These are phyloP conservation scores for Eriocheir sinensis DNA, from an alignment of 1,140 invertebrate species.

Conservation along the genomic window DNA sequence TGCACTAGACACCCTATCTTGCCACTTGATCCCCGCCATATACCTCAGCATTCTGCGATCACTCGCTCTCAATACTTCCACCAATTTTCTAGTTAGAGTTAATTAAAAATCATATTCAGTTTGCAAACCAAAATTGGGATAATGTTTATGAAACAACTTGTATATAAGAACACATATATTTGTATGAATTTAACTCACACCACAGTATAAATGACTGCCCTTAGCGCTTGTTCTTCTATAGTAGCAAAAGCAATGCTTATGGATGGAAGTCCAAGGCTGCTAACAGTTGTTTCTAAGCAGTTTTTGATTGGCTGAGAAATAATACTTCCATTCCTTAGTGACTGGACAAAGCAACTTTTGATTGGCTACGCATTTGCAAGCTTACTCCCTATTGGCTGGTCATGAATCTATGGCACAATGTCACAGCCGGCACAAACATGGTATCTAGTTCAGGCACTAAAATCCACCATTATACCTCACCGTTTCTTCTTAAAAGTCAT, in stretches of 20 bases:
- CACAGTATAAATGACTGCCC: slow-evolving; percentile 75
- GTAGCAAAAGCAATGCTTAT: slow-evolving; percentile 71
- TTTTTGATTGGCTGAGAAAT: slow-evolving; percentile 72
- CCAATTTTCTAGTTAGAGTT: too few relatives aligned
- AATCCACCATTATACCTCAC: slow-evolving; percentile 55
- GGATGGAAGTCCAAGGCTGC: slow-evolving; percentile 74
- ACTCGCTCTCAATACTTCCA: too few relatives aligned
- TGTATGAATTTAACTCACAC: slow-evolving; percentile 77
- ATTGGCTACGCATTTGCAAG: slow-evolving; percentile 66
- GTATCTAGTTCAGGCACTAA: slow-evolving; percentile 73
- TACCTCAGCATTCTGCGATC: too few relatives aligned
- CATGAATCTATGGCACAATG: slow-evolving; percentile 73
- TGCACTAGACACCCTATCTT: too few relatives aligned
- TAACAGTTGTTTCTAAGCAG: slow-evolving; percentile 58
- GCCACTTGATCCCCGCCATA: too few relatives aligned
- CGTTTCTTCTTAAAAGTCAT: slow-evolving; percentile 30
- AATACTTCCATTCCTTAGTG: slow-evolving; percentile 49
- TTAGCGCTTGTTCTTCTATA: slow-evolving; percentile 72
- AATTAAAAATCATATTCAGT: too few relatives aligned
- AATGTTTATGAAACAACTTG: not conserved
- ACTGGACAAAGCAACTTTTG: slow-evolving; percentile 63
- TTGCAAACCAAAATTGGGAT: too few relatives aligned
- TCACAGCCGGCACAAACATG: slow-evolving; percentile 76
- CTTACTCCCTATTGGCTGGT: slow-evolving; percentile 65
- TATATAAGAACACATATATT: slow-evolving; percentile 76